Base-by-base conservation (phyloP, 2,888 invertebrate genomes). In the Polietes domitor region DNA sequence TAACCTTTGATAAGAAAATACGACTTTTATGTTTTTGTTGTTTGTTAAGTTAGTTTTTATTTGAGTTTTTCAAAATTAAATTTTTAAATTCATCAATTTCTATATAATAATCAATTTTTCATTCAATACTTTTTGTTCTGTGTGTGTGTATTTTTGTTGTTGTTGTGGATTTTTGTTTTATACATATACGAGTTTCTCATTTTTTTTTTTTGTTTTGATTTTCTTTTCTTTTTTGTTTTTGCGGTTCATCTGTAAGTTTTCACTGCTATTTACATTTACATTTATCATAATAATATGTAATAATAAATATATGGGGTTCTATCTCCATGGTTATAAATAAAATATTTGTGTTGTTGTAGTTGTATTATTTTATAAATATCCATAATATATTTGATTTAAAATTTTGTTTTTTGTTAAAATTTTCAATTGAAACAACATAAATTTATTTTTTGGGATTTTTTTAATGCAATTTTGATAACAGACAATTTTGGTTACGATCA, bases 1-100 rank as follows among this genome's bases (percentile, higher is more conserved):
- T n/a, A n/a, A n/a, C n/a, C n/a, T n/a, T n/a, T 9, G 1, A 37
- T 37, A 37, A 7, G 12, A 86, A 83, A 47, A 83, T 85, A 85
- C 83, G 70, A n/a, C n/a, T n/a, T n/a, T n/a, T 77, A 80, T 82
- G 2, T n/a, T 41, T 41, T 63, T 68, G 71, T 75, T 73, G 50
- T 21, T 72, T 79, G 85, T 86, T 85, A 85, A 86, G 84, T 86
- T 85, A 71, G 76, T 80, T 81, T 77, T 80, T 68, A 82, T 82
- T 85, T 86, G 76, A 85, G 80, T 84, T 83, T 74, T 77, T 86
- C 73, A 82, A 86, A 77, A 85, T 85, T 78, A 80, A 85, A 81
- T 73, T 85, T 82, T 78, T 85, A 80, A 79, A 80, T 85, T 83
- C 82, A 72, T 72, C 71, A 77, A 63, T 50, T 55, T 85, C 80